Base-by-base conservation (phyloP, 2,797 vertebrate genomes). In the Sebastes glaucus region DNA sequence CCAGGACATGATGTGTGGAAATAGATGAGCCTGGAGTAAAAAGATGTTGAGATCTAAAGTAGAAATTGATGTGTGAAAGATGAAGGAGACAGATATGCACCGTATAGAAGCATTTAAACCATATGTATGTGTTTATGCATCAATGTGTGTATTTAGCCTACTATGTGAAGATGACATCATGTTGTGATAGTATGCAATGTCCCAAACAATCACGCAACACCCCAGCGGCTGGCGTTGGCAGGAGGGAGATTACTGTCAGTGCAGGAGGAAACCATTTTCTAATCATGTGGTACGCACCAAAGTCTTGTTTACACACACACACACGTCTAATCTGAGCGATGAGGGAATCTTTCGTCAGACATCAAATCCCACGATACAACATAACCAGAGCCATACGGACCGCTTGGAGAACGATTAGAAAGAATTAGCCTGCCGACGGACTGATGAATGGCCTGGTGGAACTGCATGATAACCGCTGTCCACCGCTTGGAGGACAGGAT, bases 201-300 rank as follows among this genome's bases (percentile, higher is more conserved):
- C 67, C 68, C 35, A 38, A 70, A 76, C 62, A 71, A 65, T 85
- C 77, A 66, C 1, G 1, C 61, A 38, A 68, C 84, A 42, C 55
- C 64, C 38, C 28, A 56, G 66, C 6, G 30, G 84, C 42, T 42
- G 27, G 53, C 22, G 60, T 65, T 82, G 81, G 78, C 86, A 83
- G 84, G 46, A 33, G 71, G 32, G 32, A 84, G 75, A 84, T 86
- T 74, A 78, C 75, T 28, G 38, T 84, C 65, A 23, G 57, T 23
- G 71, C 83, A 79, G 66, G 20, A 74, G 73, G 77, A 90, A 89
- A 74, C 67, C 66, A 80, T 88, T 82, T 86, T 83, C 68, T 78
- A 81, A 87, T 84, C 87, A 78, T 78, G 81, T 76, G 74, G 71
- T 57, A 53, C 7, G 22, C 73, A 38, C 52, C 61, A 78, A 82